Evolutionary conservation across 2,113 vertebrate genomes (phyloP).

Genomic region (Casuarius casuarius): DNA sequence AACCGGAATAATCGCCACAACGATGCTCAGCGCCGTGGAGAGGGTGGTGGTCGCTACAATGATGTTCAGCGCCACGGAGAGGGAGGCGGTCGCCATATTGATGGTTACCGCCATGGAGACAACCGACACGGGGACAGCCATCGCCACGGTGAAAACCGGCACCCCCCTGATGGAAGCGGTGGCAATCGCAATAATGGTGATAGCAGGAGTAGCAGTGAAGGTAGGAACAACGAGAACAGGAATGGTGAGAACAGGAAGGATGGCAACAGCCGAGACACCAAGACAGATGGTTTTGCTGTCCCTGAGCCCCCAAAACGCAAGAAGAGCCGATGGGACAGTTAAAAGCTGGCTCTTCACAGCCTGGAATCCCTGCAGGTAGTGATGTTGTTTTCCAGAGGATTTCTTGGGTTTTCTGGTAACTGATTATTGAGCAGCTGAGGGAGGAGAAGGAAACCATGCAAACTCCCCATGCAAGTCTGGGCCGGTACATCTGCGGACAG

Average conservation of each 20-base stretch:
- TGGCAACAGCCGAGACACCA: slow-evolving; percentile 72
- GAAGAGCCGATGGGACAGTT: slow-evolving; percentile 98
- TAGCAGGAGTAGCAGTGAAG: slow-evolving; percentile 73
- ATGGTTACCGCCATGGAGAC: slow-evolving; percentile 40
- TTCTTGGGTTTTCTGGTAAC: slow-evolving; percentile 46
- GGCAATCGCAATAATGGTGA: slow-evolving; percentile 61
- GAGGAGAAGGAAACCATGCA: slow-evolving; percentile 32
- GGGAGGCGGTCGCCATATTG: slow-evolving; percentile 40
- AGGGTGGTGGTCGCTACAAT: slow-evolving; percentile 69
- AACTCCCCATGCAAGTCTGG: neutral
- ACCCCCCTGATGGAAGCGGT: neutral
- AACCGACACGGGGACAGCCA: slow-evolving; percentile 2
- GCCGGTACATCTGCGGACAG: slow-evolving; percentile 26
- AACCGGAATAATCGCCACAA: slow-evolving; percentile 70
- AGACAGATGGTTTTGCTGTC: slow-evolving; percentile 91
- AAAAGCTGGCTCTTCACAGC: slow-evolving; percentile 47
- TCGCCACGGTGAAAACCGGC: slow-evolving; percentile 73
- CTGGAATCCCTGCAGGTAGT: slow-evolving; percentile 35
- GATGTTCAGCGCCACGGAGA: slow-evolving; percentile 64
- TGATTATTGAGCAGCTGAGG: slow-evolving; percentile 66
- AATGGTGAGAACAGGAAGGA: slow-evolving; percentile 72
- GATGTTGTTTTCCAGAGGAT: slow-evolving; percentile 72
- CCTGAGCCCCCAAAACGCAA: slow-evolving; percentile 95
- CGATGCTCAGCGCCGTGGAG: slow-evolving; percentile 74
- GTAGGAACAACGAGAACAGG: slow-evolving; percentile 71